Conservation (phyloP, 2,113 vertebrate genomes). For the human region DNA sequence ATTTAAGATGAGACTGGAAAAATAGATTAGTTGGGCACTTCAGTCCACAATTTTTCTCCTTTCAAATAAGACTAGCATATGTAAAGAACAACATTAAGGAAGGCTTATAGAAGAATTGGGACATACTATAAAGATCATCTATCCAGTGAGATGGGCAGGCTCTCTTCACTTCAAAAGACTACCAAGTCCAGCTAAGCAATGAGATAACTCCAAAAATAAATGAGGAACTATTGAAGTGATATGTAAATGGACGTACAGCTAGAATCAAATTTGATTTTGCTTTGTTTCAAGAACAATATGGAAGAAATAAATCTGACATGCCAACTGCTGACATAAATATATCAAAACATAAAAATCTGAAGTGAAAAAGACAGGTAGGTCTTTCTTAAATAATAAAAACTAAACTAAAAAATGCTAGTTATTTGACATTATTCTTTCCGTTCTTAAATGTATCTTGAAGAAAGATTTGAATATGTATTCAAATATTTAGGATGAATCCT, state of each 20-base stretch:
- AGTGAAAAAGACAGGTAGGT: background rate
- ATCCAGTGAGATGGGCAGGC: background rate
- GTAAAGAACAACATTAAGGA: background rate
- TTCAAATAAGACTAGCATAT: background rate
- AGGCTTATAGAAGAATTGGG: background rate
- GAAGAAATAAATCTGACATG: background rate
- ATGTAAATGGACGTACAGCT: background rate
- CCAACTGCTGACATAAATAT: background rate
- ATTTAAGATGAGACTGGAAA: constrained; percentile 5
- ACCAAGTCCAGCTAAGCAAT: background rate
- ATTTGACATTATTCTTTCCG: background rate
- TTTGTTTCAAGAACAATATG: background rate
- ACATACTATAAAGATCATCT: background rate
- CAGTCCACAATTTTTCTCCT: background rate
- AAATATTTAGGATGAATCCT: constrained; percentile 1
- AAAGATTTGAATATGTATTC: background rate
- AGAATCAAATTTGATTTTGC: background rate
- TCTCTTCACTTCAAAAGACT: background rate
- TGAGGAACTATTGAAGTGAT: background rate
- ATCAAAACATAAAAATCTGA: background rate
- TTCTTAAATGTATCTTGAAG: background rate
- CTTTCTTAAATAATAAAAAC: background rate
- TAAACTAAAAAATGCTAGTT: background rate
- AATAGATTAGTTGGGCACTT: background rate
- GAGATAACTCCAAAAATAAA: background rate